A percentile compares a stretch with the other conserved stretches of the same genome.
phyloP scores from a whole-genome alignment of 1,140 invertebrate species.

The Limonius californicus region DNA sequence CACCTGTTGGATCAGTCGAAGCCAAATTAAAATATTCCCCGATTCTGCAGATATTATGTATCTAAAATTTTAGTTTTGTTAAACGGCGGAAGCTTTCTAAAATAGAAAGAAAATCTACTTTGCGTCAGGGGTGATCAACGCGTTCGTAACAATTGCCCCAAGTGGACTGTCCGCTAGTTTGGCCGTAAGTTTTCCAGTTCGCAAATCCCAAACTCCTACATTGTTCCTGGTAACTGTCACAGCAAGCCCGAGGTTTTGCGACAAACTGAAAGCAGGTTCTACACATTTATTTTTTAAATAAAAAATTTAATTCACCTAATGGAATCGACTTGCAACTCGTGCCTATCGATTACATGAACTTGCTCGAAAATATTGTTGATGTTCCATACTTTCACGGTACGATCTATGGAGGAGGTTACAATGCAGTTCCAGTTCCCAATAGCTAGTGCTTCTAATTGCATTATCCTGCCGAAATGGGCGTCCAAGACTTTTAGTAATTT shows the following conservation, averaged over 20 bases:
- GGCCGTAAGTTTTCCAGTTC: conserved; percentile 74
- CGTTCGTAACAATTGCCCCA: conserved; percentile 93
- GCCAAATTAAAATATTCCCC: conserved; percentile 90
- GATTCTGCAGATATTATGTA: conserved; percentile 88
- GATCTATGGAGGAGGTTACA: conserved; percentile 95
- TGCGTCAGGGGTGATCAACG: conserved; percentile 80
- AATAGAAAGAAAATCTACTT: conserved; percentile 58
- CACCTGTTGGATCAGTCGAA: conserved; percentile 77
- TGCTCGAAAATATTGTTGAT: conserved; percentile 98
- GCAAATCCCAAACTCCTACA: conserved; percentile 93
- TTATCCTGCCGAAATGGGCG: conserved; percentile 95
- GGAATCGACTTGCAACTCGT: conserved; percentile 92
- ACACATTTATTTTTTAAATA: too few species aligned
- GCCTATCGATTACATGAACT: conserved; percentile 92
- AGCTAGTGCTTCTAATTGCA: conserved; percentile 81
- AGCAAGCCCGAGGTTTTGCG: conserved; percentile 68
- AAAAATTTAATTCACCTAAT: conserved; percentile 65
- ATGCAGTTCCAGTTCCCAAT: conserved; percentile 90
- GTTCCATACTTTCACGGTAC: conserved; percentile 98
- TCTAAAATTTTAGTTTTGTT: too few species aligned
- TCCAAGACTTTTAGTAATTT: conserved; percentile 89
- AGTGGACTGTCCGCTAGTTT: conserved; percentile 88
- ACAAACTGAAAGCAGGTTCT: conserved; percentile 68
- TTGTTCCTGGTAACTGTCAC: conserved; percentile 88
- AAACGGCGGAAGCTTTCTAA: too few species aligned